Base-by-base conservation (phyloP, 2,113 vertebrate genomes). In the Phyllostomus hastatus region DNA sequence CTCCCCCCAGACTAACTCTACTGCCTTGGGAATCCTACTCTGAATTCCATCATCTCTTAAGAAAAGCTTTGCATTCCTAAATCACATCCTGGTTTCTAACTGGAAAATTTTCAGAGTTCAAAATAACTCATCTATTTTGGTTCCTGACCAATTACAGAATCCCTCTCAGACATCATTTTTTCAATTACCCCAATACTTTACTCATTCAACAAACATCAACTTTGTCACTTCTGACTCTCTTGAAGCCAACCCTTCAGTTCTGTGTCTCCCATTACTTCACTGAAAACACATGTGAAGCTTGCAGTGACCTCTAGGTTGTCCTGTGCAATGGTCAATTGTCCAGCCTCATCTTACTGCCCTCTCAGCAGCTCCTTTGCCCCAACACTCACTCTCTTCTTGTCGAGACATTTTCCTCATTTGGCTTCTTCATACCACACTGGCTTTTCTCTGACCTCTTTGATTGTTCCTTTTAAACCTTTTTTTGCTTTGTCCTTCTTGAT, bases 61-160 rank as follows among this genome's bases (percentile, higher is more conserved):
- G 24, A 41, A 94, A 83, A 95, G 17, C 33, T 64, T 93, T 76
- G 50, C 17, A 54, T 31, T n/a, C 43, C 35, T 28, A 90, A 95
- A 90, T 48, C 33, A 35, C 46, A 91, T 48, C 69, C 41, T 61
- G 35, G 31, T 89, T 86, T 89, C 73, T 91, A 70, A 64, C 78
- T 82, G 46, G 79, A 59, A 81, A 93, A 4, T 83, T 95, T 87
- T 80, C 81, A 69, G 88, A 66, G 75, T 76, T 76, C 70, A 72
- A 48, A 93, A 93, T 84, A 90, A 86, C 46, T 75, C 64, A 70
- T 66, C 83, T 83, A 61, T 89, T 64, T 96, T 83, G 72, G 78
- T 81, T 79, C 72, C 28, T 35, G 28, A 89, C 38, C 72, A 67
- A 78, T 79, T 90, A 94, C 22, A 7, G 78, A 91, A 61, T 84